Percentiles rank a stretch among this genome's conserved stretches.
Conservation (phyloP, 1,140 invertebrate genomes). For the Bemisia tabaci region DNA sequence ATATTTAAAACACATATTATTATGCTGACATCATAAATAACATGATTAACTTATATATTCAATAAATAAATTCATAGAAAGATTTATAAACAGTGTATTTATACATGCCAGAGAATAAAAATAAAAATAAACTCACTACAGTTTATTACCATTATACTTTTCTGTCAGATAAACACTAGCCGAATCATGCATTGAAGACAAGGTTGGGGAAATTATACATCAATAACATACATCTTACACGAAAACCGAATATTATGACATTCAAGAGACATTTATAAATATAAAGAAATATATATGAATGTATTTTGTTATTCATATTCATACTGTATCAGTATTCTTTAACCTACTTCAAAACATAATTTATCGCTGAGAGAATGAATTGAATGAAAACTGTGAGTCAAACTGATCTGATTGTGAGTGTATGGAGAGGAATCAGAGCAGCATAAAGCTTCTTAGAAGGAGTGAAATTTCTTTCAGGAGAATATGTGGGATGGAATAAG, state of each 20-base stretch:
- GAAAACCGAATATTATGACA: not conserved
- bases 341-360: no score
- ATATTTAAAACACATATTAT: not conserved
- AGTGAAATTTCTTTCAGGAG: no score
- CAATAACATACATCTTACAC: not conserved
- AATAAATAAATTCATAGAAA: constrained; percentile 1
- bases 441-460: no score
- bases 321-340: no score
- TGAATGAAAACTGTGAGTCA: no score
- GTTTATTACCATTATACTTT: not conserved
- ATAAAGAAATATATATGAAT: not conserved
- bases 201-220: not conserved
- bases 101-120: not conserved
- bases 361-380: no score
- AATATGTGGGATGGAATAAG: no score
- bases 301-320: no score
- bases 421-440: no score
- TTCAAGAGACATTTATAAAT: not conserved
- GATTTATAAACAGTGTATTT: not conserved
- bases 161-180: not conserved
- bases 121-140: not conserved
- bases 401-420: no score
- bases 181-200: not conserved
- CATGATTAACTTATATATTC: not conserved
- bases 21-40: not conserved